These are phyloP conservation scores for Agrochola lota DNA, from an alignment of 2,888 invertebrate species.

Conservation along the genomic window DNA sequence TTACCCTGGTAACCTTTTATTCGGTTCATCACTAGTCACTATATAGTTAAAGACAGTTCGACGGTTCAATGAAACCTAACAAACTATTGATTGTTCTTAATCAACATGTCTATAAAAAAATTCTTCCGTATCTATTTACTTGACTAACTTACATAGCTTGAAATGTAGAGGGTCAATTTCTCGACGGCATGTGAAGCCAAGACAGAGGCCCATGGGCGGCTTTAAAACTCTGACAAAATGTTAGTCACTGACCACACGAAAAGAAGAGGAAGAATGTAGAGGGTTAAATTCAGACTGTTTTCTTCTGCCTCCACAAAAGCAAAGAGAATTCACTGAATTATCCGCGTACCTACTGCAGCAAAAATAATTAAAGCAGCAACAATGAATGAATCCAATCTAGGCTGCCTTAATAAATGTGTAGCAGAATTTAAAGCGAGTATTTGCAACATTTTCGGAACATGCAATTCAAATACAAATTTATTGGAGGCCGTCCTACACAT, in stretches of 20 bases:
- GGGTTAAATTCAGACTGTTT: neutral
- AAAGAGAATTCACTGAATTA: constrained; percentile 23
- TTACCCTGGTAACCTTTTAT: neutral
- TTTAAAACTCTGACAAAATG: no score
- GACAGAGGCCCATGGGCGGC: no score
- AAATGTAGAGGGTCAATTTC: no score
- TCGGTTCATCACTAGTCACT: neutral
- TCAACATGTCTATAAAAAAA: neutral
- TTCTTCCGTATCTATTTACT: neutral
- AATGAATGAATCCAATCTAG: constrained; percentile 55
- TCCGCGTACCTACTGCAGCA: constrained; percentile 31
- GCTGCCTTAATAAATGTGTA: constrained; percentile 39
- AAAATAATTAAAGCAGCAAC: constrained; percentile 58
- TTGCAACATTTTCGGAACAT: constrained; percentile 39
- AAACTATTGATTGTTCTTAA: neutral
- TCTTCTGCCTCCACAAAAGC: constrained; percentile 3
- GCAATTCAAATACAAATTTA: constrained; percentile 44
- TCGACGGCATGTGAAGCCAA: no score
- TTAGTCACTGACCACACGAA: no score
- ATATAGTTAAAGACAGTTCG: neutral
- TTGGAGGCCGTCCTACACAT: neutral
- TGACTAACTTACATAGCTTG: neutral
- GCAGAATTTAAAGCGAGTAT: constrained; percentile 48
- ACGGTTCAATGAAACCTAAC: neutral
- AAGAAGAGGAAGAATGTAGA: no score